Conservation (phyloP, 2,797 vertebrate genomes). For the Champsocephalus esox region DNA sequence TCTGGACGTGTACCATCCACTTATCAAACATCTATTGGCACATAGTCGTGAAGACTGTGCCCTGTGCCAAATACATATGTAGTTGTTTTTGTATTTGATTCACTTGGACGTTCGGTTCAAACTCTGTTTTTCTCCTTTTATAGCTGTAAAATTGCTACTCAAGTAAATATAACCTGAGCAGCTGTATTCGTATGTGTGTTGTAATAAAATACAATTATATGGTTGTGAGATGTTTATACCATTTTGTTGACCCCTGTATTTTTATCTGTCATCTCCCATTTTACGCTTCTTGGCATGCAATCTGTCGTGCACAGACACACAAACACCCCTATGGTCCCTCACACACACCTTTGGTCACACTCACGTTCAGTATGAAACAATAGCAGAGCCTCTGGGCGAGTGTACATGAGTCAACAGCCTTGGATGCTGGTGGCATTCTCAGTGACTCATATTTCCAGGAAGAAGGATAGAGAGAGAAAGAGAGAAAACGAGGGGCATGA, state of each 20-base stretch:
- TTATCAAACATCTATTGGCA: slow-evolving; percentile 17
- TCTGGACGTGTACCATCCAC: neutral
- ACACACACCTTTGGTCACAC: slow-evolving; percentile 37
- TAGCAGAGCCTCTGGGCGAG: slow-evolving; percentile 56
- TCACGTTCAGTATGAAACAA: slow-evolving; percentile 39
- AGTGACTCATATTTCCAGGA: slow-evolving; percentile 66
- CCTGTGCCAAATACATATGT: neutral
- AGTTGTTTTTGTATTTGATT: slow-evolving; percentile 17
- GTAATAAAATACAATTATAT: neutral
- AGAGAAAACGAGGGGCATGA: slow-evolving; percentile 36
- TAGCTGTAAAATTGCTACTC: slow-evolving; percentile 1
- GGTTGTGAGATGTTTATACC: neutral
- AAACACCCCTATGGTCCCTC: slow-evolving; percentile 15
- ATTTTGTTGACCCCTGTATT: neutral
- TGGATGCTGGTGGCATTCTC: slow-evolving; percentile 52
- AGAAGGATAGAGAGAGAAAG: slow-evolving; percentile 21
- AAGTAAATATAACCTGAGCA: slow-evolving; percentile 11
- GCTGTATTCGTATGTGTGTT: slow-evolving; percentile 25
- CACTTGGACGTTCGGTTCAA: slow-evolving; percentile 5
- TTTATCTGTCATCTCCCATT: slow-evolving; percentile 10
- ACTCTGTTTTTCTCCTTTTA: slow-evolving; percentile 1
- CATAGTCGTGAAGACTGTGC: neutral
- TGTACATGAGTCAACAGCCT: slow-evolving; percentile 67
- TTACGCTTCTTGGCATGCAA: slow-evolving; percentile 19
- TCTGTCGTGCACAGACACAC: slow-evolving; percentile 3